Base-by-base conservation (phyloP, 2,113 vertebrate genomes). In the Phoxinus phoxinus region DNA sequence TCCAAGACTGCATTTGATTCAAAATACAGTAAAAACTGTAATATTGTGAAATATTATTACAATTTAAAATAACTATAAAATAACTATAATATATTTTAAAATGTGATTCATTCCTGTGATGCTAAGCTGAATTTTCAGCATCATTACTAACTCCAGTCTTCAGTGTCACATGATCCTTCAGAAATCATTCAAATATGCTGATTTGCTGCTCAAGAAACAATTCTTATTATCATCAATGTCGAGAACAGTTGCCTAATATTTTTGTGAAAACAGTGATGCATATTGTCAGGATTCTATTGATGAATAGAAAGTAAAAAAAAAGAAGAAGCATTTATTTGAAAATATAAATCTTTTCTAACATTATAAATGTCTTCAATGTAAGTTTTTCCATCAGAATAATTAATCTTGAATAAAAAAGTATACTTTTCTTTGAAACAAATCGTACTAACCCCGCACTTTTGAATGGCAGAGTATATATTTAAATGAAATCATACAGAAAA, bases 401-500 rank as follows among this genome's bases (percentile, higher is more conserved):
- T 25, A 4, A 65, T 65, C 2, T 5, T 30, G 27, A 30, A 65
- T 65, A 65, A 32, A 65, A 32, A 65, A 65, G 2, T 17, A 65
- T 8, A 0, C 3, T 19, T 65, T 7, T 65, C 27, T 6, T 15
- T 6, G 7, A 32, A 65, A 65, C 2, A 17, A 17, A 63, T 63
- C 1, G 2, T 63, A 63, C 4, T 6, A 25, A 27, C 61, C 61
- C 5, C 12, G 6, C 5, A 15, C 5, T 30, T 63, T 65, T 30
- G 63, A 30, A 65, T 1, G 27, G n/a, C 27, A 27, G 4, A 25
- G 11, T 27, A 27, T 27, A 27, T 63, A 61, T 25, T 9, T 25
- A 11, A 59, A n/a, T 59, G 21, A 8, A 59, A 80, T 51, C 79
- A 46, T 85, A 65, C 35, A 90, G 93, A 93, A 90, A 86, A 92